Evolutionary conservation across 2,888 invertebrate genomes (phyloP).

Genomic region (Diarsia dahlii): DNA sequence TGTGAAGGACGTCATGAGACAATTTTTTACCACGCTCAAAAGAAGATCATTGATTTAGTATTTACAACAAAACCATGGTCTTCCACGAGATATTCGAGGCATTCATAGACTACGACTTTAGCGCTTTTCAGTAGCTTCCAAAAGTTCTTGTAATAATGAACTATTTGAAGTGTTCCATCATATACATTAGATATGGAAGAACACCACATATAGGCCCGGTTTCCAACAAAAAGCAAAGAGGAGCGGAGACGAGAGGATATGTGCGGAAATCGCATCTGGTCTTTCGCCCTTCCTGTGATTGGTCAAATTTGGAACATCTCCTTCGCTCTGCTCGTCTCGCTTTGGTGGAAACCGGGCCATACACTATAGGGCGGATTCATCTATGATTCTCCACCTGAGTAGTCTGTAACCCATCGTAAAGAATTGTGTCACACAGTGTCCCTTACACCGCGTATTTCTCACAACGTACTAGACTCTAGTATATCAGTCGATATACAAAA

Average conservation of each 20-base stretch:
- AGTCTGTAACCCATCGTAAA: not conserved
- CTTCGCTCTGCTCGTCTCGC: too few relatives aligned
- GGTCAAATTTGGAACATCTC: too few relatives aligned
- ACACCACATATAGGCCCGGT: too few relatives aligned
- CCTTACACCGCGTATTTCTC: conserved; percentile 17
- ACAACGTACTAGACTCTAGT: conserved; percentile 36
- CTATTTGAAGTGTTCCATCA: not conserved
- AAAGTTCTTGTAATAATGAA: not conserved
- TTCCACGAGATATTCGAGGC: not conserved
- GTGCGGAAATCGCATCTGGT: too few relatives aligned
- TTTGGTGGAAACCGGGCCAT: not conserved
- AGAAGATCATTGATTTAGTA: not conserved
- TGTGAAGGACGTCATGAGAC: not conserved
- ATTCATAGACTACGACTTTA: not conserved
- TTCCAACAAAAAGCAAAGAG: too few relatives aligned
- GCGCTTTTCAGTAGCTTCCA: not conserved
- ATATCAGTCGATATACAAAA: conserved; percentile 60
- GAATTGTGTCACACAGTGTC: not conserved
- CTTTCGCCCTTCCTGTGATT: too few relatives aligned
- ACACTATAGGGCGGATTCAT: not conserved
- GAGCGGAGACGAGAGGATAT: too few relatives aligned
- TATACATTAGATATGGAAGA: not conserved
- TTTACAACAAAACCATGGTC: not conserved
- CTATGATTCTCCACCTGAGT: not conserved
- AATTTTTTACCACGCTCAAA: not conserved